Evolutionary conservation across 2,888 invertebrate genomes (phyloP).

Genomic region (Crocallis elinguaria): DNA sequence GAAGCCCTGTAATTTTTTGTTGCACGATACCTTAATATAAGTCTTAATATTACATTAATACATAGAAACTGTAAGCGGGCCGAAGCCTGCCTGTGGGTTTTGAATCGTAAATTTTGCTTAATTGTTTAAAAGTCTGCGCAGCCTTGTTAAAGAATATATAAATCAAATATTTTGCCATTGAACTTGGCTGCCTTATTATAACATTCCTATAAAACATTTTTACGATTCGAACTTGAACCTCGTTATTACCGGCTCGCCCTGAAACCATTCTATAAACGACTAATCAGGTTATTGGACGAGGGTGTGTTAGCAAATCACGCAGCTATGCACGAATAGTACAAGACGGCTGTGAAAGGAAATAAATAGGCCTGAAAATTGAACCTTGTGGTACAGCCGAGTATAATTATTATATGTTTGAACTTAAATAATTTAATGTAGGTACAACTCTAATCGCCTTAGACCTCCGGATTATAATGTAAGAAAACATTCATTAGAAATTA

Average conservation of each 20-base stretch:
- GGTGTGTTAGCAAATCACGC: slow-evolving; percentile 10
- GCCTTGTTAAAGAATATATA: not conserved
- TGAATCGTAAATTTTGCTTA: too few relatives aligned
- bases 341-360: not conserved
- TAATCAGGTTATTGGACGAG: slow-evolving; percentile 11
- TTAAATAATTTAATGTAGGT: too few relatives aligned
- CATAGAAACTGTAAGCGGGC: too few relatives aligned
- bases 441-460: too few relatives aligned
- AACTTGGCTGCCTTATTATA: slow-evolving; percentile 20
- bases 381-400: not conserved
- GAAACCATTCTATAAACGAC: slow-evolving; percentile 22
- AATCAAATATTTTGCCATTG: slow-evolving; percentile 1
- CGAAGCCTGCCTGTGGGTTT: too few relatives aligned
- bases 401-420: too few relatives aligned
- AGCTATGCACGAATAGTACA: not conserved
- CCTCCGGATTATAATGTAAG: too few relatives aligned
- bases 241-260: slow-evolving; percentile 16
- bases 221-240: slow-evolving; percentile 22
- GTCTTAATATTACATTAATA: too few relatives aligned
- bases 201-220: slow-evolving; percentile 23
- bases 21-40: too few relatives aligned
- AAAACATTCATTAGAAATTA: too few relatives aligned
- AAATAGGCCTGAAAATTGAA: slow-evolving; percentile 13
- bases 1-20: too few relatives aligned
- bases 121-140: too few relatives aligned